Evolutionary conservation across 2,113 vertebrate genomes (phyloP), one percentile per base, ranked within the genome.

Genomic region (Lepisosteus oculatus): DNA sequence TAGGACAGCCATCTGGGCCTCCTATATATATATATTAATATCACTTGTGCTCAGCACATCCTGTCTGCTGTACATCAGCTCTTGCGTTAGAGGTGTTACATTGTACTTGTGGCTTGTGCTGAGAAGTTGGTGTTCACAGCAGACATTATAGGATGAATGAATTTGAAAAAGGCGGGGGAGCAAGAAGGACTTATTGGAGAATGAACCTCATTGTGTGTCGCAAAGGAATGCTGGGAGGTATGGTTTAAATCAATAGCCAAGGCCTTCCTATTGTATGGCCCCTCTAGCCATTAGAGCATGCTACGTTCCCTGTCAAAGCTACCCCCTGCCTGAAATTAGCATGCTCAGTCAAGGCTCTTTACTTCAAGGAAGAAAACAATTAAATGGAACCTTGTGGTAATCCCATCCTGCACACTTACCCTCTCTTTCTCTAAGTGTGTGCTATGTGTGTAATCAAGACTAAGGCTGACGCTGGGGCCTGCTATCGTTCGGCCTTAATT

Each of bases 401-500:
- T 93, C 90, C 92, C 87, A 85, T 86, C 87, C 84, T 88, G 88
- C 88, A 90, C 87, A 86, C 87, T 91, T 87, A 89, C 90, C 90
- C 90, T 89, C 88, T 90, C 87, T 87, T 89, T 90, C 86, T 87
- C 84, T 88, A 90, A 87, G 88, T 87, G 88, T 90, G 88, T 81
- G 88, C 87, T 82, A 86, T 89, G 88, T 86, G 84, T 86, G 87
- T 91, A 92, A 93, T 92, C 90, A 90, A 88, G 84, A 75, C 64
- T 68, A 75, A 61, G 45, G 61, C 62, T 43, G 62, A 65, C 17
- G 85, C 82, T 79, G 79, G 80, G 90, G 87, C 84, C 88, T 90
- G 92, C 90, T 93, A 92, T 93, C 91, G 87, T 87, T 91, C 90
- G 90, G 90, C 92, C 93, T 95, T 98, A 97, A 98, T 97, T 95